phyloP scores from a whole-genome alignment of 2,888 invertebrate genomes.

The Cotesia congregata region DNA sequence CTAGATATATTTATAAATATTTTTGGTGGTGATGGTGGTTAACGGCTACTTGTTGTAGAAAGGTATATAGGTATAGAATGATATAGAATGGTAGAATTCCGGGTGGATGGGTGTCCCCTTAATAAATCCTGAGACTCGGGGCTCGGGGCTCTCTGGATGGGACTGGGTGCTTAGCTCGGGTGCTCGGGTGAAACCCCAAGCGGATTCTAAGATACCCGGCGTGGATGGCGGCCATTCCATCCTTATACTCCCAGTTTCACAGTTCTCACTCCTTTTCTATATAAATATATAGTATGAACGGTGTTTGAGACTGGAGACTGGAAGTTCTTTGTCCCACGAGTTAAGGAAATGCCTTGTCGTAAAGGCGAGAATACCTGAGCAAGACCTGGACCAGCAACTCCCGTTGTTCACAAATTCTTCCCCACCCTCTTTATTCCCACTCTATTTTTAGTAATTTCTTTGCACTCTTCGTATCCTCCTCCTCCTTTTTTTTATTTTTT shows the following conservation, averaged over 20 bases:
- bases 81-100: constrained; percentile 43
- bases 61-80: too few species aligned
- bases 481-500: constrained; percentile 5
- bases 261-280: too few species aligned
- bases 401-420: constrained; percentile 40
- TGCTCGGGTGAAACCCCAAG: neutral
- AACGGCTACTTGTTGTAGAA: constrained; percentile 48
- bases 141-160: too few species aligned
- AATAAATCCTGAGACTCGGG: constrained; percentile 60
- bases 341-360: constrained; percentile 28
- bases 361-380: constrained; percentile 34
- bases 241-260: neutral
- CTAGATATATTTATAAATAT: constrained; percentile 7
- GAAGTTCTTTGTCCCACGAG: constrained; percentile 34
- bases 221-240: constrained; percentile 17
- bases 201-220: constrained; percentile 26
- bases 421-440: constrained; percentile 4
- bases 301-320: too few species aligned
- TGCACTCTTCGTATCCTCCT: constrained; percentile 11
- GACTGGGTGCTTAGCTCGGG: too few species aligned
- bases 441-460: constrained; percentile 35
- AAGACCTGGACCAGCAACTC: neutral
- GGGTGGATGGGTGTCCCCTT: constrained; percentile 54
- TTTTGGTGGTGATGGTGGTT: constrained; percentile 27
- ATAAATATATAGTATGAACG: too few species aligned